Evolutionary conservation across 2,888 invertebrate species (phyloP), one percentile per base, ranked within the genome.

Genomic region (Ectemnius continuus): DNA sequence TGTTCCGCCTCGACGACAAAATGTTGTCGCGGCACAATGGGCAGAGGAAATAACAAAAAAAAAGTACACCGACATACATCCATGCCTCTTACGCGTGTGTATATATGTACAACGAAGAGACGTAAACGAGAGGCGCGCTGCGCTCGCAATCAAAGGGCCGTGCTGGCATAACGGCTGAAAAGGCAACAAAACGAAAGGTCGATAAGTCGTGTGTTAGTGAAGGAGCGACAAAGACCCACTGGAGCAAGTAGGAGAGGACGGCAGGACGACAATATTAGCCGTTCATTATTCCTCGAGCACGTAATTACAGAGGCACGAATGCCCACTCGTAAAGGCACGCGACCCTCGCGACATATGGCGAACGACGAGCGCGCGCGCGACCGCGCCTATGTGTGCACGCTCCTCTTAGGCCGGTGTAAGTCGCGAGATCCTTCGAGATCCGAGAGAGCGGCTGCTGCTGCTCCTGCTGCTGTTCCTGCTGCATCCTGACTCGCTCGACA

Each of bases 271-370:
- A 87, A 87, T 87, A 90, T 90, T 90, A 88, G 88, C 81, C 86
- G 86, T 89, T 88, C 85, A 90, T 90, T 90, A 89, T 87, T 82
- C 78, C 81, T 87, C 83, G 83, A 88, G 88, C 68, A 85, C 84
- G 85, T 88, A 88, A 88, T 88, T 87, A 86, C 84, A 60, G 65
- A 75, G 73, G 83, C 78, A 85, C 81, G 83, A 87, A 85, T 84
- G 84, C 85, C 80, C 89, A 87, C 86, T 88, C 85, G 86, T 88
- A 80, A 79, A 87, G 89, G 87, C 90, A 90, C 90, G 90, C 90
- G 89, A 89, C 90, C 87, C 73, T 62, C 67, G 78, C 84, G 79
- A 85, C 88, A 88, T 86, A 89, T 90, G 90, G 89, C 85, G 76
- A 81, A 70, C 82, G 80, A 71, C 61, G 78, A 52, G 70, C 61